phyloP scores from a whole-genome alignment of 2,113 vertebrate species.

The Mystacornis crossleyi region DNA sequence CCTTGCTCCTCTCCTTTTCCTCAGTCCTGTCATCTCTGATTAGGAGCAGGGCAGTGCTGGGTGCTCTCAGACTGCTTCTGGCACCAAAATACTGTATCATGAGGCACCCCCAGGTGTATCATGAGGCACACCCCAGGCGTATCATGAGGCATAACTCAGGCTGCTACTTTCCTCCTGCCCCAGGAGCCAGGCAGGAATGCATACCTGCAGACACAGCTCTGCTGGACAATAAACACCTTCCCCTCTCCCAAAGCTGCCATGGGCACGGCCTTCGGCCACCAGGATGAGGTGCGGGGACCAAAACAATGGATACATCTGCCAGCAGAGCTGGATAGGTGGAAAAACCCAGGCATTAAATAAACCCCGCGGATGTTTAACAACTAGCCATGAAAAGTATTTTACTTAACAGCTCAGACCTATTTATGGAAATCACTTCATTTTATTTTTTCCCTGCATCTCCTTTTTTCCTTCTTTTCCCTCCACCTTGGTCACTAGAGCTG shows the following conservation, averaged over 20 bases:
- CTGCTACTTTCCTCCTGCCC: not conserved
- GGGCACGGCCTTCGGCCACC: not conserved
- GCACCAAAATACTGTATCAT: rapidly evolving
- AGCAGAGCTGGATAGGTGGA: not conserved
- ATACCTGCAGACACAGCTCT: rapidly evolving
- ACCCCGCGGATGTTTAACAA: not conserved
- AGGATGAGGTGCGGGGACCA: no score
- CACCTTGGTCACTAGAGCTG: not conserved
- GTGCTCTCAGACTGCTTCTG: not conserved
- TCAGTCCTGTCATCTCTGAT: not conserved
- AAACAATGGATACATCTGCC: not conserved
- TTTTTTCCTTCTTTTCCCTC: rapidly evolving
- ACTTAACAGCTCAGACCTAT: conserved; percentile 8
- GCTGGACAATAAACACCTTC: not conserved
- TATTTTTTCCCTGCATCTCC: not conserved
- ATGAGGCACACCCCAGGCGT: no score
- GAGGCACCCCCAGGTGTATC: not conserved
- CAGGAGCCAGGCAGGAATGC: not conserved
- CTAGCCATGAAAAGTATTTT: not conserved
- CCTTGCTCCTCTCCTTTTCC: not conserved
- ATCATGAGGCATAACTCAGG: not conserved
- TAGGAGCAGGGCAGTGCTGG: not conserved
- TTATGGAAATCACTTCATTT: not conserved
- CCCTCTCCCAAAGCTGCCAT: not conserved
- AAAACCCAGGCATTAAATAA: not conserved